Percentiles rank a stretch among this genome's conserved stretches.
These are phyloP conservation scores for Theodoxus fluviatilis DNA, from an alignment of 2,888 invertebrate genomes.

Conservation along the genomic window DNA sequence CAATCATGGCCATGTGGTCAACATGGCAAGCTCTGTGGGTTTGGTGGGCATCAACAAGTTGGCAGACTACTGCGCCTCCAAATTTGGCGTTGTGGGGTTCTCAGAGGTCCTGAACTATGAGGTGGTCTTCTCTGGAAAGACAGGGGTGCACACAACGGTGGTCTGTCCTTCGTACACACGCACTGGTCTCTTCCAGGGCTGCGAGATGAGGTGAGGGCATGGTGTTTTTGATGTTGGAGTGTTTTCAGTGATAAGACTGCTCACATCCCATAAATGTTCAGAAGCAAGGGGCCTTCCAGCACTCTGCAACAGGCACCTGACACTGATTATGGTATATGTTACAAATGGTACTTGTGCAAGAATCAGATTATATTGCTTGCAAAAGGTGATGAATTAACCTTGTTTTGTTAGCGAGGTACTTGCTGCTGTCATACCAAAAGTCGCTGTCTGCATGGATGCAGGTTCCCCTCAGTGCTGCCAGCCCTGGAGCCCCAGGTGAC, in stretches of 20 bases:
- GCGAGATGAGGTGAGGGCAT: constrained; percentile 69
- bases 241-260: background rate
- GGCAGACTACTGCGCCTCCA: constrained; percentile 87
- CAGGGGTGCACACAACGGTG: constrained; percentile 83
- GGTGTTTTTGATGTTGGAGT: background rate
- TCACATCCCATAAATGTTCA: too few relatives aligned
- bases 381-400: too few relatives aligned
- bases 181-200: constrained; percentile 94
- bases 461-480: constrained; percentile 72
- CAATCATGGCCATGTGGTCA: constrained; percentile 90
- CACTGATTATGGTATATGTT: too few relatives aligned
- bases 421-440: background rate
- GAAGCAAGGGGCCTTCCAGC: too few relatives aligned
- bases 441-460: constrained; percentile 28
- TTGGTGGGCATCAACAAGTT: constrained; percentile 74
- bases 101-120: constrained; percentile 80
- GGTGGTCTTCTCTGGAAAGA: constrained; percentile 50
- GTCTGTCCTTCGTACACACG: constrained; percentile 94
- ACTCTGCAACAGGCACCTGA: too few relatives aligned
- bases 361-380: background rate
- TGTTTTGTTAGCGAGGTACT: background rate
- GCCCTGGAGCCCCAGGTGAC: constrained; percentile 83
- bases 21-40: constrained; percentile 89
- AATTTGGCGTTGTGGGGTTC: constrained; percentile 90
- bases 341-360: background rate